A percentile compares a stretch with the other conserved stretches of the same genome.
Conservation (phyloP, 2,888 invertebrate species). For the Lissocephala sabroskyi region DNA sequence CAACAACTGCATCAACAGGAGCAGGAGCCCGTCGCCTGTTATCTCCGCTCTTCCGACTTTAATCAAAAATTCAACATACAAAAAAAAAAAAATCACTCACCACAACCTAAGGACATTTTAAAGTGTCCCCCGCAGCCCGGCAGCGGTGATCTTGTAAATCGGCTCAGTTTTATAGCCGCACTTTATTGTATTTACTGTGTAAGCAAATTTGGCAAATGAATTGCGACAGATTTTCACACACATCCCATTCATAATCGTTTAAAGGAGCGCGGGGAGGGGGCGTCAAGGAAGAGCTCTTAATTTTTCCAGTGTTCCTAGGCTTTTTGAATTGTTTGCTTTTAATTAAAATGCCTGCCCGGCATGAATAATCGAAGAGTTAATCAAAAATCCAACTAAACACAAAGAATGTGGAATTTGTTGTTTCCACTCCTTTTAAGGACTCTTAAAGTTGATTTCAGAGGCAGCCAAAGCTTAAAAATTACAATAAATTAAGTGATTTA, state of each 20-base stretch:
- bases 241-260: constrained; percentile 8
- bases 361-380: constrained; percentile 32
- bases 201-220: too few relatives aligned
- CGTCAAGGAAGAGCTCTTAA: too few relatives aligned
- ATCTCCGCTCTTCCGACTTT: constrained; percentile 31
- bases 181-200: too few relatives aligned
- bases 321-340: constrained; percentile 27
- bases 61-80: constrained; percentile 28
- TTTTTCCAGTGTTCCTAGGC: too few relatives aligned
- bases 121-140: constrained; percentile 5
- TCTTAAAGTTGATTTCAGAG: too few relatives aligned
- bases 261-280: too few relatives aligned
- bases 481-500: too few relatives aligned
- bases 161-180: constrained; percentile 2
- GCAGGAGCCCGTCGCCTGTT: too few relatives aligned
- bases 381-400: constrained; percentile 17
- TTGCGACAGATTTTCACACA: constrained; percentile 35
- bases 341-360: constrained; percentile 34
- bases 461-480: too few relatives aligned
- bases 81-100: too few relatives aligned
- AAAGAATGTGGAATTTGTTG: too few relatives aligned
- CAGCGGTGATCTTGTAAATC: constrained; percentile 1
- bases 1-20: not conserved
- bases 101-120: constrained; percentile 18
- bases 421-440: too few relatives aligned